Percentiles rank a stretch among this genome's conserved stretches.
phyloP scores from a whole-genome alignment of 2,797 vertebrate species.

The Acestrorhynchus altus region DNA sequence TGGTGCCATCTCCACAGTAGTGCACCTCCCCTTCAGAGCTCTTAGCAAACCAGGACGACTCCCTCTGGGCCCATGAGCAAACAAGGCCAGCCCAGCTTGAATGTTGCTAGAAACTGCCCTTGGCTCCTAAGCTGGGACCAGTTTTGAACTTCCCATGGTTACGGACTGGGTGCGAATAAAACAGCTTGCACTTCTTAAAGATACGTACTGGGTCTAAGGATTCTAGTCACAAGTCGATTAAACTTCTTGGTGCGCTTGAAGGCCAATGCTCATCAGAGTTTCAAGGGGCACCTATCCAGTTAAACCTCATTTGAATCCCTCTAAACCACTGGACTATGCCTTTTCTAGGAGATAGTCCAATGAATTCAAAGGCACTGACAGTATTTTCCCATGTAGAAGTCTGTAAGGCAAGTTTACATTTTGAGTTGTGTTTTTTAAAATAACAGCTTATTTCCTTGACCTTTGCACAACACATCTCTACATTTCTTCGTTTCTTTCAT shows the following conservation, averaged over 20 bases:
- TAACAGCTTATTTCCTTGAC: neutral
- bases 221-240: neutral
- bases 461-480: neutral
- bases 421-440: neutral
- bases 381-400: too few relatives aligned
- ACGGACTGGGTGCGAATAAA: neutral
- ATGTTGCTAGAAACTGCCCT: conserved; percentile 27
- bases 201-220: neutral
- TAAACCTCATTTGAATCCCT: neutral
- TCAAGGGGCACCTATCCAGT: neutral
- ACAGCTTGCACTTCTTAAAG: neutral
- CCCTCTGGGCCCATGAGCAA: conserved; percentile 48
- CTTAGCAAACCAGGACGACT: conserved; percentile 61
- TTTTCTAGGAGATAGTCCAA: too few relatives aligned
- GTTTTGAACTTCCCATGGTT: neutral
- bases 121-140: conserved; percentile 7
- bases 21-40: conserved; percentile 35
- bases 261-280: neutral
- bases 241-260: neutral
- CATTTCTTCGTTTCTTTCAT: neutral
- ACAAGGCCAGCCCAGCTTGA: conserved; percentile 48
- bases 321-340: neutral
- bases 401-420: neutral
- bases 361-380: too few relatives aligned
- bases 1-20: conserved; percentile 1